These are phyloP conservation scores for Scaptomyza pallida DNA, from an alignment of 1,140 invertebrate species.

Conservation along the genomic window DNA sequence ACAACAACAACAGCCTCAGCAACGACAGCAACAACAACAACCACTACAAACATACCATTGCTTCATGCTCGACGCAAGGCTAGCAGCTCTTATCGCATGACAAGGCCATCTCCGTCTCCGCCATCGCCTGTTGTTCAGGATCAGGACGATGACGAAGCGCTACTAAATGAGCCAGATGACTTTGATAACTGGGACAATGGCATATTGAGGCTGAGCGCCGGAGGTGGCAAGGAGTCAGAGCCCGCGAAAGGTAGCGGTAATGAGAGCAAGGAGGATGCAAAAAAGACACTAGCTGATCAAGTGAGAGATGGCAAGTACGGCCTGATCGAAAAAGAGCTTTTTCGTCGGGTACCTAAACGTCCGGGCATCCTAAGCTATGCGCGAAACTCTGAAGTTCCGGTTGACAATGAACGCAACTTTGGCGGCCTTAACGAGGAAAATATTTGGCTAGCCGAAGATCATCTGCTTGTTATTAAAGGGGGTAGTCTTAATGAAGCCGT, in stretches of 20 bases:
- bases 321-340: constrained; percentile 93
- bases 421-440: constrained; percentile 93
- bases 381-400: constrained; percentile 90
- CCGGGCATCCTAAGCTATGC: constrained; percentile 93
- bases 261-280: constrained; percentile 87
- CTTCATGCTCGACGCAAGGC: constrained; percentile 39
- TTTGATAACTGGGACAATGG: constrained; percentile 87
- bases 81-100: constrained; percentile 61
- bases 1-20: constrained; percentile 33
- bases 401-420: constrained; percentile 90
- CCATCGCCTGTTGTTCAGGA: constrained; percentile 6
- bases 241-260: constrained; percentile 80
- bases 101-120: constrained; percentile 23
- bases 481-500: constrained; percentile 85
- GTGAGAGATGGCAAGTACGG: constrained; percentile 95
- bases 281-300: constrained; percentile 92
- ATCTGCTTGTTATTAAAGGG: constrained; percentile 92
- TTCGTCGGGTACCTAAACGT: constrained; percentile 87
- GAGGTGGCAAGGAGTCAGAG: constrained; percentile 86
- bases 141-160: constrained; percentile 77
- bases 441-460: constrained; percentile 95
- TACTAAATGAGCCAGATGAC: constrained; percentile 77
- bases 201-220: constrained; percentile 87
- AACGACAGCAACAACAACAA: constrained; percentile 10
- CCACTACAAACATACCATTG: constrained; percentile 11